Evolutionary conservation across 2,888 invertebrate genomes (phyloP).

Genomic region (Agapetus fuscipes): DNA sequence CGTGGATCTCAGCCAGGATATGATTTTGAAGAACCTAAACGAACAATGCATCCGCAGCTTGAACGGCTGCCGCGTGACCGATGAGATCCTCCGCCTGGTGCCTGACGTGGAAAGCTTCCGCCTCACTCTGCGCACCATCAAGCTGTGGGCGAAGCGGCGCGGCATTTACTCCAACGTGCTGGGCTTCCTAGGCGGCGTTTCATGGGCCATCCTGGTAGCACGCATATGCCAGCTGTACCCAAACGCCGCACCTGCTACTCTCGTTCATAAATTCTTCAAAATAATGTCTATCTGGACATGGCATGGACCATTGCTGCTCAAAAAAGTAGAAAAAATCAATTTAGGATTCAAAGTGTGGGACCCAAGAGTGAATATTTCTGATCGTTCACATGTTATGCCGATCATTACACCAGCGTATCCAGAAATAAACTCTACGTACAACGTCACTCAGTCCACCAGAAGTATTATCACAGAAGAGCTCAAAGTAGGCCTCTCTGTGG

Average conservation of each 20-base stretch:
- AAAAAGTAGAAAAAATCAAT: constrained; percentile 81
- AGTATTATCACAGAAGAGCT: neutral
- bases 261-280: constrained; percentile 97
- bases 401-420: constrained; percentile 99
- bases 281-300: constrained; percentile 98
- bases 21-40: constrained; percentile 87
- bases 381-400: constrained; percentile 95
- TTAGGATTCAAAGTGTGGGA: constrained; percentile 95
- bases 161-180: constrained; percentile 98
- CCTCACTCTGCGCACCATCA: constrained; percentile 86
- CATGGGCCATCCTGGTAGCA: constrained; percentile 99
- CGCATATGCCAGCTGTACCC: constrained; percentile 97
- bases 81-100: constrained; percentile 92
- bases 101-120: constrained; percentile 93
- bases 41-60: constrained; percentile 93
- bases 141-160: constrained; percentile 95
- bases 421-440: constrained; percentile 55
- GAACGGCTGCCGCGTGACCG: constrained; percentile 97
- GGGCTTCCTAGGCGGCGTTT: constrained; percentile 96
- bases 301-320: constrained; percentile 96
- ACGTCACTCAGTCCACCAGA: neutral
- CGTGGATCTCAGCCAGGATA: constrained; percentile 83
- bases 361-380: constrained; percentile 74
- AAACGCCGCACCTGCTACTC: constrained; percentile 86
- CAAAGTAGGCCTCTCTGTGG: constrained; percentile 47